phyloP scores from a whole-genome alignment of 1,140 invertebrate species.

The Brachionus rubens region DNA sequence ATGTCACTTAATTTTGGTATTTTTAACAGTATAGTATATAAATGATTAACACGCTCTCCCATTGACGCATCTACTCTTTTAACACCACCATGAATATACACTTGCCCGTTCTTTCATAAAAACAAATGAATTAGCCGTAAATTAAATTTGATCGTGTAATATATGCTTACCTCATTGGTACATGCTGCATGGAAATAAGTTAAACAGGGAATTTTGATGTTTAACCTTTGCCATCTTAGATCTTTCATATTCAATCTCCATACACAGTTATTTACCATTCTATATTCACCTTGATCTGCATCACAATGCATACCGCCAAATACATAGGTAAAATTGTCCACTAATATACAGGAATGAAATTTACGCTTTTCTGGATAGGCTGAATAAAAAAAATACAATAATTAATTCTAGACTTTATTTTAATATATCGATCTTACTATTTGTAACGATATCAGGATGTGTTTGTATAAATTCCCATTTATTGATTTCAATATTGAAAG shows the following conservation, averaged over 20 bases:
- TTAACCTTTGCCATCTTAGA: constrained; percentile 1
- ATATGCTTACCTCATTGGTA: constrained; percentile 1
- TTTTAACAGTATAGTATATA: constrained; percentile 13
- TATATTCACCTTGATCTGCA: not conserved
- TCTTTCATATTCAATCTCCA: constrained; percentile 25
- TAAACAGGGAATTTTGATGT: constrained; percentile 14
- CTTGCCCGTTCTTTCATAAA: constrained; percentile 26
- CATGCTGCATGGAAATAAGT: constrained; percentile 47
- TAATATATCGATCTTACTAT: not conserved
- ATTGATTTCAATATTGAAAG: constrained; percentile 35
- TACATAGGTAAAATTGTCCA: not conserved
- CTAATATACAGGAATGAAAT: constrained; percentile 34
- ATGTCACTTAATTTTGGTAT: constrained; percentile 30
- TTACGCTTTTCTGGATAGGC: constrained; percentile 35
- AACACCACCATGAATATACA: constrained; percentile 44
- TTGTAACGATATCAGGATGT: not conserved
- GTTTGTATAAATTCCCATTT: constrained; percentile 39
- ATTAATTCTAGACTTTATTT: not conserved
- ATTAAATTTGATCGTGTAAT: too few species aligned
- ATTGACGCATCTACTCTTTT: not conserved
- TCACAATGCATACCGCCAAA: constrained; percentile 39
- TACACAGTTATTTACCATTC: constrained; percentile 17
- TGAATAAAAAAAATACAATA: not conserved
- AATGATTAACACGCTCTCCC: constrained; percentile 24
- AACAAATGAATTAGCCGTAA: not conserved